These are phyloP conservation scores for Brachypterus glaber DNA, from an alignment of 2,888 invertebrate genomes.

Conservation along the genomic window DNA sequence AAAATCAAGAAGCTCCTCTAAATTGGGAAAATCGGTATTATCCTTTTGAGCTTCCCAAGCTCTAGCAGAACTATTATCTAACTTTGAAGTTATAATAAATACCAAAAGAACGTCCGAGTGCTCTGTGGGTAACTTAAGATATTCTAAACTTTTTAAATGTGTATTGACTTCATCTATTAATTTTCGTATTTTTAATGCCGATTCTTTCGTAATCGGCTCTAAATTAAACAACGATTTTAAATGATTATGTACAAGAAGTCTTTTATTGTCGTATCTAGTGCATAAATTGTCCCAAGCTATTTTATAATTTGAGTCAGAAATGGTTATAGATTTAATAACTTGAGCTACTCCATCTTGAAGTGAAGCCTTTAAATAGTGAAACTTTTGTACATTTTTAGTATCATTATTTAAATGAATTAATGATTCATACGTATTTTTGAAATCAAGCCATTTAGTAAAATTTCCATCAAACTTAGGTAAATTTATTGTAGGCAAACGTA, in stretches of 20 bases:
- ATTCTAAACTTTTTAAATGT: too few species aligned
- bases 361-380: slow-evolving; percentile 8
- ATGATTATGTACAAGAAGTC: not conserved
- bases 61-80: slow-evolving; percentile 1
- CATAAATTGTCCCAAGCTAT: not conserved
- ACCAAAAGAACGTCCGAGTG: slow-evolving; percentile 1
- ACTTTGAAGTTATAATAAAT: not conserved
- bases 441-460: slow-evolving; percentile 1
- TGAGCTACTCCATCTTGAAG: not conserved
- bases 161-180: slow-evolving; percentile 1
- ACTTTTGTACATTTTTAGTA: too few species aligned
- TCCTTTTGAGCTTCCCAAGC: too few species aligned
- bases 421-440: too few species aligned
- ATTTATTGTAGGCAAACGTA: slow-evolving; percentile 1
- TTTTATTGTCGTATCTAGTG: not conserved
- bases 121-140: too few species aligned
- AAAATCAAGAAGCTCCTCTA: not conserved
- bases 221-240: not conserved
- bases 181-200: not conserved
- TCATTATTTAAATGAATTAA: too few species aligned
- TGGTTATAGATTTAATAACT: not conserved
- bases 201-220: not conserved
- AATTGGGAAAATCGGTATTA: too few species aligned
- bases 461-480: slow-evolving; percentile 1
- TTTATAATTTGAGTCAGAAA: slow-evolving; percentile 1